Percentiles rank a stretch among this genome's conserved stretches.
phyloP scores from a whole-genome alignment of 2,113 vertebrate species.

The Odobenus rosmarus region DNA sequence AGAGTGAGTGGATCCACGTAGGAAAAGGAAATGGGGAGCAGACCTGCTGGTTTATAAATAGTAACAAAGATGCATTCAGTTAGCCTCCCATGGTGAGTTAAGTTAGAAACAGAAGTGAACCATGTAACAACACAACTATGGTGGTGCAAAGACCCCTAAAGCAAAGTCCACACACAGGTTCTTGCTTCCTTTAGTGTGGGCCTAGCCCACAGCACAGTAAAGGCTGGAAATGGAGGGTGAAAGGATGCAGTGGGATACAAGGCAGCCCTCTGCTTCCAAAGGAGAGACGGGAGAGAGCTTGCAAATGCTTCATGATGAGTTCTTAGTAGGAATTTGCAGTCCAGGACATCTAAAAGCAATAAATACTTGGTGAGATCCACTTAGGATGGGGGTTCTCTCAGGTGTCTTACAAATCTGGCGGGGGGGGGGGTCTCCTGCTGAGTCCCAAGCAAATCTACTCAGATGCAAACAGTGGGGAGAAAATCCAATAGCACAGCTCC shows the following conservation, averaged over 20 bases:
- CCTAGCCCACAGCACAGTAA: too few species aligned
- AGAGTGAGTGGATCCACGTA: not conserved
- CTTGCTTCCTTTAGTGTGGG: fast-evolving
- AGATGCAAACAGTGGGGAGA: not conserved
- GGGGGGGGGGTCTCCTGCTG: not conserved
- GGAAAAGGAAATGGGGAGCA: conserved; percentile 15
- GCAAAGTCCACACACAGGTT: not conserved
- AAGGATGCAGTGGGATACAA: not conserved
- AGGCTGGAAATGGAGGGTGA: not conserved
- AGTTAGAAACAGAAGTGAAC: not conserved
- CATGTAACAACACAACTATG: not conserved
- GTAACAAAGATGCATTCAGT: not conserved
- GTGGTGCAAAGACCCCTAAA: not conserved
- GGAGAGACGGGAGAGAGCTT: not conserved
- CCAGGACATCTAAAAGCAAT: not conserved
- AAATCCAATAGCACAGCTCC: not conserved
- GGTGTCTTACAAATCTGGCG: not conserved
- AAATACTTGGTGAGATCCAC: not conserved
- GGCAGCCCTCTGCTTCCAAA: not conserved
- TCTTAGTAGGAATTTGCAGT: not conserved
- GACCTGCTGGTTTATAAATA: not conserved
- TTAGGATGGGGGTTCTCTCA: not conserved
- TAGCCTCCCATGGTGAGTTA: not conserved
- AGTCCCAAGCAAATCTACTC: not conserved
- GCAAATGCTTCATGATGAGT: fast-evolving